Base-by-base conservation (phyloP, 2,888 invertebrate genomes). In the Clusia tigrina region DNA sequence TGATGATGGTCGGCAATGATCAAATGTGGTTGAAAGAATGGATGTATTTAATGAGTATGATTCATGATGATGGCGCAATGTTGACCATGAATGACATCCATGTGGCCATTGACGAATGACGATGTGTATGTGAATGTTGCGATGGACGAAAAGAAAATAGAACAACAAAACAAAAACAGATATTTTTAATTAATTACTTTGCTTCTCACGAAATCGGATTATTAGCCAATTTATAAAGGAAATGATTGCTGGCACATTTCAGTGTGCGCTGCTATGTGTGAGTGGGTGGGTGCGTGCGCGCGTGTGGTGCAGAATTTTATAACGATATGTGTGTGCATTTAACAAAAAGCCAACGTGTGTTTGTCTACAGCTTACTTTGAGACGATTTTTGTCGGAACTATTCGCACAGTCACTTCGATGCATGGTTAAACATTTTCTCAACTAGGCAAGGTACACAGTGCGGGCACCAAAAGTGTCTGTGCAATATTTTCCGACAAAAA, bases 341-440 rank as follows among this genome's bases (percentile, higher is more conserved):
- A 32, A 9, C 12, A 32, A n/a, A n/a, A 32, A 32, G 32, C 32
- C 32, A 32, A 32, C 32, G 12, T 32, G 6, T 32, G n/a, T 23
- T 42, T n/a, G 6, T 3, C 32, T 58, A 32, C 51, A 48, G 26
- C 20, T 32, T n/a, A 58, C 23, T n/a, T 18, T 52, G 20, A 20
- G 10, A 6, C 3, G 53, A 46, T 64, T 65, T 65, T 62, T 38
- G 63, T 67, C 68, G 68, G 70, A 68, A 69, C 66, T 54, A 68
- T 71, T 71, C 62, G 61, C 67, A 64, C 69, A 72, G 70, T 65
- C 68, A 68, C 58, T 65, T 69, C 65, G 61, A 61, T 61, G 67
- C 55, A 60, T 55, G 48, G 25, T 42, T 51, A 54, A 32, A 46
- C 54, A 18, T 52, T 26, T 3, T 42, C 42, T 48, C 48, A 20